Conservation (phyloP, 1,140 invertebrate genomes). For the Meteorus sp. region DNA sequence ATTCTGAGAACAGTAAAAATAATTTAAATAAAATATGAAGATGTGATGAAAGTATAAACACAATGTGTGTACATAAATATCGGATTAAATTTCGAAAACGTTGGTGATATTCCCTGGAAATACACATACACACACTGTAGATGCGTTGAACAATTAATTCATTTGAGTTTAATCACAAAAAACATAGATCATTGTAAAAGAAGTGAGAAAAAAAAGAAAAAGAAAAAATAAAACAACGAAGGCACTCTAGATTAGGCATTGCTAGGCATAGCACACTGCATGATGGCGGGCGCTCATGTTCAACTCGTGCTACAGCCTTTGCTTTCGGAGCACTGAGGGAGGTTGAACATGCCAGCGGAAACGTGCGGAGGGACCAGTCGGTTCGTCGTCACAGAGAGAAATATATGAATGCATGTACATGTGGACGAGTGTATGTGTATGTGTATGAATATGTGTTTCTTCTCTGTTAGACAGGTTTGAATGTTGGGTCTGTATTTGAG, state of each 20-base stretch:
- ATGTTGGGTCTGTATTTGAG: neutral
- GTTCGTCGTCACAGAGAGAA: no score
- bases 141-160: conserved; percentile 4
- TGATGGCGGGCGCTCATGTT: conserved; percentile 18
- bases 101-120: neutral
- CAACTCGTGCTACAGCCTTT: conserved; percentile 22
- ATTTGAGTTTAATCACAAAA: neutral
- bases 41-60: no score
- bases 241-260: no score
- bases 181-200: conserved; percentile 1
- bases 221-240: no score
- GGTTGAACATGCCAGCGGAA: conserved; percentile 37
- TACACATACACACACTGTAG: conserved; percentile 3
- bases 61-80: no score
- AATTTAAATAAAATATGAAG: no score
- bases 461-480: neutral
- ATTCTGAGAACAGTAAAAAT: neutral
- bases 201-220: no score
- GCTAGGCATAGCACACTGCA: conserved; percentile 5
- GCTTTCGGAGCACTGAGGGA: conserved; percentile 42
- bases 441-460: no score
- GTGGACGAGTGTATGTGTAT: neutral
- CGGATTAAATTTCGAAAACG: no score
- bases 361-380: no score
- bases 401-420: conserved; percentile 2